Conservation (phyloP, 2,113 vertebrate genomes). For the Phalacrocorax pelagicus region DNA sequence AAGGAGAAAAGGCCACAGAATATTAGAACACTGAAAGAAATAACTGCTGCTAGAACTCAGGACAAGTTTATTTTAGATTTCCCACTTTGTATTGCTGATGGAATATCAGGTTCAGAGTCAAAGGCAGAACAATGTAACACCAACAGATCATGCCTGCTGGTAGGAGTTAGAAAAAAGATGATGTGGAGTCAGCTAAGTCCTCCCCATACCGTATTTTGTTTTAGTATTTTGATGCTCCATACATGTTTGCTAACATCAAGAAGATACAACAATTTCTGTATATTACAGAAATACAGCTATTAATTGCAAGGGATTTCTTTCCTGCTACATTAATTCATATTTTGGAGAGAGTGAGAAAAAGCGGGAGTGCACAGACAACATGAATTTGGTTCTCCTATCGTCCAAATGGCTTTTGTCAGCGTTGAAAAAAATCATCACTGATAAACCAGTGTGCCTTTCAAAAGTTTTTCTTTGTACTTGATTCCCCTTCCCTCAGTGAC, state of each 20-base stretch:
- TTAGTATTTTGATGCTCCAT: background rate
- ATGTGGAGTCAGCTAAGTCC: background rate
- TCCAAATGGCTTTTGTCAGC: background rate
- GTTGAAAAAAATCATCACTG: background rate
- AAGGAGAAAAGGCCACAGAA: background rate
- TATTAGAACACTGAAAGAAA: background rate
- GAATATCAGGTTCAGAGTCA: background rate
- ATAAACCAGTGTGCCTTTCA: background rate
- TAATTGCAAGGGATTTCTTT: background rate
- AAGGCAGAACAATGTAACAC: background rate
- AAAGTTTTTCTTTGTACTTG: background rate
- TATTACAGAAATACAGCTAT: background rate
- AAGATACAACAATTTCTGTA: background rate
- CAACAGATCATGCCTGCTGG: background rate
- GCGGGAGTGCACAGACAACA: background rate
- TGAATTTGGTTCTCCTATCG: background rate
- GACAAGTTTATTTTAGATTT: background rate
- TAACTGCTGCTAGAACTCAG: background rate
- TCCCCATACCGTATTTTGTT: background rate
- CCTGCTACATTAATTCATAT: background rate
- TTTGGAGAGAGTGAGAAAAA: background rate
- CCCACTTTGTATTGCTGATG: background rate
- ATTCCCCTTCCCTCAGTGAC: background rate
- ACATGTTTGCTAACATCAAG: background rate
- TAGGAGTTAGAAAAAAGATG: background rate